A percentile compares a stretch with the other conserved stretches of the same genome.
Evolutionary conservation across 2,888 invertebrate genomes (phyloP).

Genomic region (Erebia palarica): DNA sequence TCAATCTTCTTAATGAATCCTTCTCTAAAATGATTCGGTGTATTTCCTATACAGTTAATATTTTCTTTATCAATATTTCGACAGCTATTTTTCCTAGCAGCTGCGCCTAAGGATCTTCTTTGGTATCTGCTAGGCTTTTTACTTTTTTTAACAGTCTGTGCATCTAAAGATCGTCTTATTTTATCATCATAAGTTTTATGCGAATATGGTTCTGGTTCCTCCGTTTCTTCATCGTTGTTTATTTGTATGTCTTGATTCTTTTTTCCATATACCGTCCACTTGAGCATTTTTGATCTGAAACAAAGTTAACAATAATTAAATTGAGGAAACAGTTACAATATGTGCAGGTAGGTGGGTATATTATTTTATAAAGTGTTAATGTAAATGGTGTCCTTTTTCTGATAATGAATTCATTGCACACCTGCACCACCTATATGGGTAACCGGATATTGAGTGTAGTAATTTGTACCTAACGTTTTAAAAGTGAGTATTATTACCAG

Average conservation of each 20-base stretch:
- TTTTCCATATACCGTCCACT: slow-evolving; percentile 83
- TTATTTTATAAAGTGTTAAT: too few relatives aligned
- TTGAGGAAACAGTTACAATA: background rate
- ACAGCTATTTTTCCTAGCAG: slow-evolving; percentile 62
- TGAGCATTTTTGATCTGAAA: slow-evolving; percentile 81
- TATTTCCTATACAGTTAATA: slow-evolving; percentile 77
- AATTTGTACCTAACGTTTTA: background rate
- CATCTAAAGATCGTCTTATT: slow-evolving; percentile 67
- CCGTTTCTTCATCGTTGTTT: slow-evolving; percentile 50
- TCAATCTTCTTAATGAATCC: slow-evolving; percentile 81
- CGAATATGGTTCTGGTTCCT: slow-evolving; percentile 50
- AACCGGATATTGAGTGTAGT: background rate
- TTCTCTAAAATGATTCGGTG: slow-evolving; percentile 83
- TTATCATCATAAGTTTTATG: slow-evolving; percentile 55
- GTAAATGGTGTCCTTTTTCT: background rate
- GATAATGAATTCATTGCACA: background rate
- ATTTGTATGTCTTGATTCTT: slow-evolving; percentile 66
- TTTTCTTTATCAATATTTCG: slow-evolving; percentile 74
- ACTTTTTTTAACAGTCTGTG: slow-evolving; percentile 68
- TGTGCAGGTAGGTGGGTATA: too few relatives aligned
- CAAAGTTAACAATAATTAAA: slow-evolving; percentile 32
- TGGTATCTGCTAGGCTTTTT: slow-evolving; percentile 76
- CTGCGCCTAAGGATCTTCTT: slow-evolving; percentile 69
- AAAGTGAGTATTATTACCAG: background rate
- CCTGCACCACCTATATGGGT: background rate